Conservation (phyloP, 1,140 invertebrate species). For the Camponotus pennsylvanicus region DNA sequence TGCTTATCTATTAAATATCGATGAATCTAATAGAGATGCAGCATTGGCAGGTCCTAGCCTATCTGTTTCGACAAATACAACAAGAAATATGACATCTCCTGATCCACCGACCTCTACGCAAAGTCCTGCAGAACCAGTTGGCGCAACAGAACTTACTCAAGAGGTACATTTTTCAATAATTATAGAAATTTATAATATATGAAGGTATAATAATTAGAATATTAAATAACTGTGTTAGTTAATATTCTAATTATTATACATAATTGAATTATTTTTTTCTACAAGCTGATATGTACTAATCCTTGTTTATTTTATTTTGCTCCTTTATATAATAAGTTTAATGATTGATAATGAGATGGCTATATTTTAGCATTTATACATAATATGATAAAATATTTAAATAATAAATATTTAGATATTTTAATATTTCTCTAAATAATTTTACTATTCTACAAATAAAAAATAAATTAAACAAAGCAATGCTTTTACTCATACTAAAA, state of each 20-base stretch:
- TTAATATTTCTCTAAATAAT: neutral
- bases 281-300: neutral
- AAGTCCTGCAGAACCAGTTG: slow-evolving; percentile 65
- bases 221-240: neutral
- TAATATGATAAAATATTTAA: slow-evolving; percentile 3
- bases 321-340: neutral
- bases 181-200: neutral
- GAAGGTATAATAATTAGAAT: neutral
- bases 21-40: slow-evolving; percentile 77
- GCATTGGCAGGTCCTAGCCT: slow-evolving; percentile 75
- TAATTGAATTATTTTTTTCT: neutral
- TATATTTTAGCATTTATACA: neutral
- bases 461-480: too few species aligned
- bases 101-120: slow-evolving; percentile 72
- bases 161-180: slow-evolving; percentile 81
- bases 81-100: slow-evolving; percentile 74
- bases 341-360: neutral
- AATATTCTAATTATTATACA: neutral
- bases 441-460: neutral
- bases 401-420: neutral
- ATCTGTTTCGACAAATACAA: slow-evolving; percentile 66
- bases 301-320: neutral
- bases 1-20: slow-evolving; percentile 86
- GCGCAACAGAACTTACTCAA: slow-evolving; percentile 84
- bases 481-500: too few species aligned